Percentiles rank a stretch among this genome's conserved stretches.
phyloP scores from a whole-genome alignment of 2,797 vertebrate species.

The Bradypus variegatus region DNA sequence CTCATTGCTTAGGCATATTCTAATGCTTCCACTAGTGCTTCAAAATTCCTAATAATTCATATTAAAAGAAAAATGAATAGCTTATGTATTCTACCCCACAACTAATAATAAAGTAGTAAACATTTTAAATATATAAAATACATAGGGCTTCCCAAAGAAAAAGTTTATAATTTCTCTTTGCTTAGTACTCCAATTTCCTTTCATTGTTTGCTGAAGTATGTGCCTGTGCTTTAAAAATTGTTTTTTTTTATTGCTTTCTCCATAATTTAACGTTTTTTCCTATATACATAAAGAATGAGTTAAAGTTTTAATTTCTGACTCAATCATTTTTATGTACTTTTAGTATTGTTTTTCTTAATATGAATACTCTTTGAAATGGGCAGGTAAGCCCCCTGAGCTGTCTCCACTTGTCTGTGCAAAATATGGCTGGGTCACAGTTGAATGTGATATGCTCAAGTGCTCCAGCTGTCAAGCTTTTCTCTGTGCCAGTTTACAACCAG shows the following conservation, averaged over 20 bases:
- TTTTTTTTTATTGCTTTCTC: neutral
- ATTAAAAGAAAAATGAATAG: neutral
- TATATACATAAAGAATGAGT: neutral
- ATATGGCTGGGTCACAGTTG: conserved; percentile 90
- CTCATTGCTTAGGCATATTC: neutral
- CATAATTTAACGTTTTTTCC: neutral
- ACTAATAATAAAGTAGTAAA: neutral
- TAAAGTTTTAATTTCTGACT: neutral
- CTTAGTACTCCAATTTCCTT: neutral
- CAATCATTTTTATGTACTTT: neutral
- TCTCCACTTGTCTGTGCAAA: conserved; percentile 89
- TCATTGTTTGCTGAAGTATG: neutral
- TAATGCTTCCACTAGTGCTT: neutral
- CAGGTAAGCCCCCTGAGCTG: conserved; percentile 83
- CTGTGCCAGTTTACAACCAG: conserved; percentile 85
- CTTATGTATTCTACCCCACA: neutral
- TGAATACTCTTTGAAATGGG: conserved; percentile 87
- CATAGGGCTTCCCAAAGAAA: neutral
- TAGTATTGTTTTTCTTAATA: conserved; percentile 60
- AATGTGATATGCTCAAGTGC: conserved; percentile 90
- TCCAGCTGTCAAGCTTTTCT: conserved; percentile 94
- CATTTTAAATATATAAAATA: neutral
- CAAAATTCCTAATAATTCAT: neutral
- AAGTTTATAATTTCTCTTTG: neutral
- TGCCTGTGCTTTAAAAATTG: neutral